Base-by-base conservation (phyloP, 2,797 vertebrate species). In the Cyprinodon diabolis region DNA sequence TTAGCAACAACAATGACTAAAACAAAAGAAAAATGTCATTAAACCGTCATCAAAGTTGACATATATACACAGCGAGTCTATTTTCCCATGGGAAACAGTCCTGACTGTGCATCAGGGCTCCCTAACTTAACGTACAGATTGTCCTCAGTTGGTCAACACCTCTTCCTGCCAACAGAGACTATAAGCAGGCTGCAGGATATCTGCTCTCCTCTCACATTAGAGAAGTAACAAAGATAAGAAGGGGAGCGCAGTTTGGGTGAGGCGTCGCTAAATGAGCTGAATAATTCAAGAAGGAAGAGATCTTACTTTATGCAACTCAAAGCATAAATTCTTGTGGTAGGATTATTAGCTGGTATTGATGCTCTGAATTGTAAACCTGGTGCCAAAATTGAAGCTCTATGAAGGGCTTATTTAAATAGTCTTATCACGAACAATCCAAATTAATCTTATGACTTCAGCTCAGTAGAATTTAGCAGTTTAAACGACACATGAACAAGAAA, bases 1-100 rank as follows among this genome's bases (percentile, higher is more conserved):
- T 68, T 52, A 8, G 69, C 60, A 77, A 86, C 48, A 86, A 84
- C 86, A 93, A 90, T 83, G 79, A 37, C 63, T 68, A 54, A 81
- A 88, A 83, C 77, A 84, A 77, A 69, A 84, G 67, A 86, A 88
- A 76, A 9, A n/a, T 13, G 68, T 63, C 56, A 75, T 77, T 77
- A 84, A 81, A 71, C 6, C 67, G 54, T 69, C 68, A 82, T 75
- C 13, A 81, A 67, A 63, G 23, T 15, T 66, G 56, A 43, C 66
- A 72, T 37, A 54, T 43, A 58, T 9, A 69, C 11, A 15, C 65
- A 72, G 65, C 68, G 52, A 68, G 79, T 68, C 6, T 0, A 62
- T 19, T 21, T 48, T 67, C 57, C 30, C 45, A 45, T 1, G 43
- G 8, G 55, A 71, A 9, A 19, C 40, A 66, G 54, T 56, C 15